A percentile compares a stretch with the other conserved stretches of the same genome.
These are phyloP conservation scores for Cylloceria caligata DNA, from an alignment of 2,888 invertebrate genomes.

Conservation along the genomic window DNA sequence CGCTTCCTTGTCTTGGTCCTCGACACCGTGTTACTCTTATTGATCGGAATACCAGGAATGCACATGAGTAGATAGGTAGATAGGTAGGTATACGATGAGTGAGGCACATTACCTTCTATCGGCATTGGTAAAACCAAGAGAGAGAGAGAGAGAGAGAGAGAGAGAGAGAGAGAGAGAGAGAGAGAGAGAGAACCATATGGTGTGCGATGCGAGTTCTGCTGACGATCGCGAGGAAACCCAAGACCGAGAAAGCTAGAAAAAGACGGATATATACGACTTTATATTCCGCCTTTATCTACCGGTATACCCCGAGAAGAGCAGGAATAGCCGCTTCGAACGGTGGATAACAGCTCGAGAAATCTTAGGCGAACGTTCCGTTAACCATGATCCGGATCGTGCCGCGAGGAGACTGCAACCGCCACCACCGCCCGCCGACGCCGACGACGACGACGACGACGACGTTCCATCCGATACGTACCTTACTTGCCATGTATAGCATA, in stretches of 20 bases:
- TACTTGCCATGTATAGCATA: conserved; percentile 52
- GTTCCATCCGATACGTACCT: conserved; percentile 66
- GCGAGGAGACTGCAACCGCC: conserved; percentile 54
- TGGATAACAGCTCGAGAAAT: conserved; percentile 74
- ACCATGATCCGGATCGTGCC: conserved; percentile 73
- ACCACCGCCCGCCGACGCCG: conserved; percentile 48
- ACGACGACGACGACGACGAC: conserved; percentile 34
- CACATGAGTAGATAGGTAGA: conserved; percentile 26
- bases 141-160: conserved; percentile 23
- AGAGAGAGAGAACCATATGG: conserved; percentile 49
- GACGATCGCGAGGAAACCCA: conserved; percentile 72
- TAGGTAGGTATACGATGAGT: conserved; percentile 38
- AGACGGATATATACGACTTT: conserved; percentile 10
- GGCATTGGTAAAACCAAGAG: background rate
- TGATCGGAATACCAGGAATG: conserved; percentile 77
- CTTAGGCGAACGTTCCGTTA: conserved; percentile 76
- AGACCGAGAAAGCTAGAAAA: conserved; percentile 67
- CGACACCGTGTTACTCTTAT: conserved; percentile 74
- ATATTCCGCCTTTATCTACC: conserved; percentile 26
- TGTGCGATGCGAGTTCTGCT: conserved; percentile 49
- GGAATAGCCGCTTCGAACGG: conserved; percentile 68
- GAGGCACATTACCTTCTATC: conserved; percentile 54
- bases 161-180: conserved; percentile 31
- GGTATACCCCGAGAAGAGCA: conserved; percentile 50
- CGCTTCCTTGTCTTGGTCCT: conserved; percentile 48